Base-by-base conservation (phyloP, 1,140 invertebrate species). In the Doryteuthis pealeii region DNA sequence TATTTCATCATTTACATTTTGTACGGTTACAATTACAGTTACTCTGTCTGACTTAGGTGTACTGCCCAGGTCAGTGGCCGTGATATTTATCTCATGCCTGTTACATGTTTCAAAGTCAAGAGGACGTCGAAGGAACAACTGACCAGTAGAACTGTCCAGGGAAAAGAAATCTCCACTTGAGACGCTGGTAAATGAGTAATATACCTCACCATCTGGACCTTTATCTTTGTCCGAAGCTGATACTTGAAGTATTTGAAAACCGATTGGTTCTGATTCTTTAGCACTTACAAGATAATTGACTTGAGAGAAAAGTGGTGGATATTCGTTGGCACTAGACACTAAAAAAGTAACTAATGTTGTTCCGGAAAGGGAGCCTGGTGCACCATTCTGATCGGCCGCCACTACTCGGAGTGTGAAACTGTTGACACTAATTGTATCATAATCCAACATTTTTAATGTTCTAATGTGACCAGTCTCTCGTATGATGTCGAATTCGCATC, bases 251-350 rank as follows among this genome's bases (percentile, higher is more conserved):
- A 81, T 71, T 18, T 43, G 49, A 26, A 31, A 30, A 1, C 78
- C 78, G 26, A 74, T 15, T 18, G 70, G 40, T 40, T 71, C 74
- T 31, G 79, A 76, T 70, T 81, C 79, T 32, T 74, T 45, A 14
- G 79, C 62, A 30, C 15, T 72, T 14, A 73, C 58, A 12, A 71
- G 75, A 32, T 70, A 74, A 0, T 74, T 58, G 28, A 76, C 66
- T 26, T 77, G 73, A 4, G 72, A 49, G 35, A 98, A 97, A 31
- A 95, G 89, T 0, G 96, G 96, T 0, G 94, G 91, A 85, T 96
- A 96, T 89, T 98, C 96, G 85, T 98, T 97, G 35, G 97, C 89
- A 83, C 97, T 95, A 93, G 67, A 74, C 1, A 84, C 72, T 31
- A 67, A 30, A 30, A 85, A 73, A 6, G 74, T 73, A 22, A 81